Percentiles rank a stretch among this genome's conserved stretches.
phyloP scores from a whole-genome alignment of 1,140 invertebrate species.

The Halesus radiatus region DNA sequence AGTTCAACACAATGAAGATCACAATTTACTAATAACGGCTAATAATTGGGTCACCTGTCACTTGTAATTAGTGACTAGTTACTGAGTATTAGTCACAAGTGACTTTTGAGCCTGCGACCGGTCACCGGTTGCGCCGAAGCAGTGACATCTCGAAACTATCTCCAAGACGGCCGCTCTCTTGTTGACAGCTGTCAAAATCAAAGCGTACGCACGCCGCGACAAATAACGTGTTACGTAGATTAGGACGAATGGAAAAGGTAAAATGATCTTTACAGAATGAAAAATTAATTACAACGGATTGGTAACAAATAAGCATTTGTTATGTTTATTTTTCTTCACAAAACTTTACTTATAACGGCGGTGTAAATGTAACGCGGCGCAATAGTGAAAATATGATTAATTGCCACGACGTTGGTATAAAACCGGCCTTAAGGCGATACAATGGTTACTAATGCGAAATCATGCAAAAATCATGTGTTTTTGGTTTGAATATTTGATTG shows the following conservation, averaged over 20 bases:
- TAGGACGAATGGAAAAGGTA: not conserved
- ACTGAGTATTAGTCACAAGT: too few relatives aligned
- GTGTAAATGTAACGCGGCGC: too few relatives aligned
- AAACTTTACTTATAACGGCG: too few relatives aligned
- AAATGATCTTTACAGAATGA: not conserved
- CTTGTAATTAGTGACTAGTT: too few relatives aligned
- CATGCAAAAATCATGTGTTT: too few relatives aligned
- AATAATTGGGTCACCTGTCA: not conserved
- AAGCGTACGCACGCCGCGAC: not conserved
- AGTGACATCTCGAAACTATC: not conserved
- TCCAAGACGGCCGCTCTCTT: constrained; percentile 9
- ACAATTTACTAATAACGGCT: not conserved
- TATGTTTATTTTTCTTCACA: not conserved
- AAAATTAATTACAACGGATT: not conserved
- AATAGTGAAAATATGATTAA: too few relatives aligned
- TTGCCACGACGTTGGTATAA: too few relatives aligned
- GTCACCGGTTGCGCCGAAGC: not conserved
- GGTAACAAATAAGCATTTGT: not conserved
- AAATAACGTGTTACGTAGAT: constrained; percentile 3
- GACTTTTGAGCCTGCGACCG: not conserved
- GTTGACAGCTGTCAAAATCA: constrained; percentile 10
- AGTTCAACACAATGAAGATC: not conserved
- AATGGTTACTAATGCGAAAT: too few relatives aligned
- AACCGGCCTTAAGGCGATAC: too few relatives aligned
- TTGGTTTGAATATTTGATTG: too few relatives aligned